Percentiles rank a stretch among this genome's conserved stretches.
Evolutionary conservation across 2,113 vertebrate species (phyloP).

Genomic region (Lota lota): DNA sequence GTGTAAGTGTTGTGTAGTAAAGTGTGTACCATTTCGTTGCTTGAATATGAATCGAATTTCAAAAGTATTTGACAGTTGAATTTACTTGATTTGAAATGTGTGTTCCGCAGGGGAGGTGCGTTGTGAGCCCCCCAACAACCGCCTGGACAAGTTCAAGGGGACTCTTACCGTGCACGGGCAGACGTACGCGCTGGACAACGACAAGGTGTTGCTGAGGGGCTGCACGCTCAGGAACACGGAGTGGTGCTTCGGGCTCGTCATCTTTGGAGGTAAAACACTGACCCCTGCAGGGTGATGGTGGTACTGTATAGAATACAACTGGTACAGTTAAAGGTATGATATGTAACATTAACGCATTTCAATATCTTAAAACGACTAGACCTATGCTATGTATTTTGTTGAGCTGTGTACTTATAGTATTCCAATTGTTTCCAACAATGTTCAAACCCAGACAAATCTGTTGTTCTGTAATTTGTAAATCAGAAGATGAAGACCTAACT

Average conservation of each 20-base stretch:
- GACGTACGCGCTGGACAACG: slow-evolving; percentile 80
- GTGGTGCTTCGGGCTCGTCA: slow-evolving; percentile 92
- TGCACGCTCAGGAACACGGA: slow-evolving; percentile 91
- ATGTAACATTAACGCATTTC: too few relatives aligned
- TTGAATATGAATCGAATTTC: too few relatives aligned
- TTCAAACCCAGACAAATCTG: too few relatives aligned
- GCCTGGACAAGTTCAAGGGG: slow-evolving; percentile 86
- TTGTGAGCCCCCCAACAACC: slow-evolving; percentile 92
- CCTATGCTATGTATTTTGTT: too few relatives aligned
- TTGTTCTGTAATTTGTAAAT: too few relatives aligned
- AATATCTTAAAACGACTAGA: too few relatives aligned
- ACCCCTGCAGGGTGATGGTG: not conserved
- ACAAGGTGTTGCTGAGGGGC: slow-evolving; percentile 88
- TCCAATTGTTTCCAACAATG: too few relatives aligned
- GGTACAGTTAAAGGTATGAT: not conserved
- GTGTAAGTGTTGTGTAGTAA: too few relatives aligned
- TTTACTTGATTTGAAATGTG: not conserved
- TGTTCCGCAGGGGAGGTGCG: slow-evolving; percentile 78
- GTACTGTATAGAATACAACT: not conserved
- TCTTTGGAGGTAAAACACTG: slow-evolving; percentile 81
- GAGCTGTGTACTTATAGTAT: too few relatives aligned
- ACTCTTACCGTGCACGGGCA: slow-evolving; percentile 73
- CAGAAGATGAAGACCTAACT: too few relatives aligned
- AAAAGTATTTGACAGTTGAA: too few relatives aligned
- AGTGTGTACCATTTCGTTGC: too few relatives aligned